phyloP scores from a whole-genome alignment of 2,797 vertebrate genomes.

The Halcyon leucocephala region DNA sequence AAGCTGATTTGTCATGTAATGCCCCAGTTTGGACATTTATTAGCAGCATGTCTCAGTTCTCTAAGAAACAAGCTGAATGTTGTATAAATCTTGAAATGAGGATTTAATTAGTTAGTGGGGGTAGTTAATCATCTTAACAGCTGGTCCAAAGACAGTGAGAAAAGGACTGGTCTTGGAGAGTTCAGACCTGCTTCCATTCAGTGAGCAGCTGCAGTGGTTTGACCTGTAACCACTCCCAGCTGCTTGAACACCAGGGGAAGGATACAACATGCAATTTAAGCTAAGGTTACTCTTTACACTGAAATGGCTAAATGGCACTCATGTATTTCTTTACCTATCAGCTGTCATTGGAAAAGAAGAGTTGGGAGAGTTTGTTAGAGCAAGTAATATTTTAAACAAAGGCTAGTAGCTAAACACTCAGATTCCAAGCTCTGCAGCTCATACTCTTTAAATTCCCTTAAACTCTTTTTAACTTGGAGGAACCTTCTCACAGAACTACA shows the following conservation, averaged over 20 bases:
- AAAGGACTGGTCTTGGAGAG: neutral
- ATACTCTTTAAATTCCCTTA: neutral
- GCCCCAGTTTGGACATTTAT: neutral
- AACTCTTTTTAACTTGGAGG: neutral
- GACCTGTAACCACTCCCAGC: neutral
- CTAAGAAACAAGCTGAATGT: conserved; percentile 1
- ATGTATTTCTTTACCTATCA: neutral
- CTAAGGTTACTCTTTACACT: neutral
- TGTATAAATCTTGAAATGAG: conserved; percentile 12
- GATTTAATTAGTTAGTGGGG: conserved; percentile 7
- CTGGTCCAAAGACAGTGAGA: neutral
- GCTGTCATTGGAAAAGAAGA: neutral
- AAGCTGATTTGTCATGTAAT: neutral
- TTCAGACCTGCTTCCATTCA: neutral
- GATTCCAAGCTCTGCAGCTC: neutral
- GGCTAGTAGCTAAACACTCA: neutral
- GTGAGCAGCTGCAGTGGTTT: conserved; percentile 27
- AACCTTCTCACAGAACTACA: neutral
- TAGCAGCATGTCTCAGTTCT: neutral
- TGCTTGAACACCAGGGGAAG: neutral
- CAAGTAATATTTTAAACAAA: neutral
- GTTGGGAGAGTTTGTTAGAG: neutral
- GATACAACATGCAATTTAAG: neutral
- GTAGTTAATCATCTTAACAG: conserved; percentile 24
- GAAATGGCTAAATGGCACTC: neutral